Percentiles rank a stretch among this genome's conserved stretches.
These are phyloP conservation scores for Panagrolaimus sp. DNA, from an alignment of 1,140 invertebrate genomes.

Conservation along the genomic window DNA sequence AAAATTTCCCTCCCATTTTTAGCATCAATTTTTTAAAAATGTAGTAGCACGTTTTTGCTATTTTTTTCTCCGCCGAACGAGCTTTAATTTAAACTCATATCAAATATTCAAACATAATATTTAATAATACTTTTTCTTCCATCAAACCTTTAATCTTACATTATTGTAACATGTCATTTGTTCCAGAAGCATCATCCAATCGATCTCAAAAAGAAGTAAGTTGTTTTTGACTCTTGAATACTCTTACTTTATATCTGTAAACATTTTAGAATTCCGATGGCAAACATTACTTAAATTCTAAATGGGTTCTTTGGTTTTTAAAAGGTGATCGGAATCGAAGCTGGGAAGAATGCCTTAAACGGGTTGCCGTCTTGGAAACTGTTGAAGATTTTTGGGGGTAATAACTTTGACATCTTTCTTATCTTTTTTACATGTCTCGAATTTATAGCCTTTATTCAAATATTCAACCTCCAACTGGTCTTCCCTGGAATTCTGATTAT, in stretches of 20 bases:
- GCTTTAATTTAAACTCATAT: too few species aligned
- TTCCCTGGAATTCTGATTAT: conserved; percentile 84
- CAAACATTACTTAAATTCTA: conserved; percentile 89
- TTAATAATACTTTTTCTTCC: too few species aligned
- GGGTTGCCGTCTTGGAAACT: conserved; percentile 85
- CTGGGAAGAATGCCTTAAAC: conserved; percentile 87
- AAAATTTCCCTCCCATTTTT: too few species aligned
- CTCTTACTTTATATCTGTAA: background rate
- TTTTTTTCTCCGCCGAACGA: too few species aligned
- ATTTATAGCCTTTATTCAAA: conserved; percentile 80
- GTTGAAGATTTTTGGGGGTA: conserved; percentile 99
- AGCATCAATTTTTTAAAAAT: too few species aligned
- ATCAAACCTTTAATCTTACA: background rate
- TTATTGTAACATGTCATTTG: background rate
- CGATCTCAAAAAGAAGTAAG: conserved; percentile 8
- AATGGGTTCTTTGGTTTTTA: conserved; percentile 94
- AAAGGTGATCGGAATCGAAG: conserved; percentile 78
- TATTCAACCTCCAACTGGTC: conserved; percentile 82
- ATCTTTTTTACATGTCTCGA: conserved; percentile 7
- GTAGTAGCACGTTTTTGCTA: too few species aligned
- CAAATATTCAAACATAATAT: too few species aligned
- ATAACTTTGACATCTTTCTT: conserved; percentile 27
- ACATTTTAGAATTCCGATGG: conserved; percentile 7
- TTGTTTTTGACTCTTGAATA: background rate
- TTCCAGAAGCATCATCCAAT: conserved; percentile 1